Percentiles rank a stretch among this genome's conserved stretches.
Conservation (phyloP, 2,797 vertebrate species). For the Acrossocheilus wenchowensis region DNA sequence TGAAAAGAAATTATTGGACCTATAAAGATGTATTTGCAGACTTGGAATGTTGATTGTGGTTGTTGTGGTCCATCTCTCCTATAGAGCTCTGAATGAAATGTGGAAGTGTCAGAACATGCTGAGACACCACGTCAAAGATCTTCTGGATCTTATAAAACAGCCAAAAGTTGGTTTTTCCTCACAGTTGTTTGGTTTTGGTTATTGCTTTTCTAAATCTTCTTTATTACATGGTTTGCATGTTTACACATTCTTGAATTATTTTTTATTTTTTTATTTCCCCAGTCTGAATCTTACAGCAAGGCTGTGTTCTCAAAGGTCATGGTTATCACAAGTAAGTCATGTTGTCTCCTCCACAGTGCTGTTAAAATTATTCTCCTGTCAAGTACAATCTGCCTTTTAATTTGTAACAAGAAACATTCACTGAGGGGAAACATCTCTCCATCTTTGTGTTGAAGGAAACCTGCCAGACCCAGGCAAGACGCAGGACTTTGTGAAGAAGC, state of each 20-base stretch:
- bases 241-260: conserved; percentile 17
- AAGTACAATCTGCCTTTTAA: neutral
- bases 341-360: neutral
- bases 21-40: conserved; percentile 18
- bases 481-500: conserved; percentile 98
- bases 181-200: neutral
- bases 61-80: conserved; percentile 23
- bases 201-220: neutral
- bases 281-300: conserved; percentile 96
- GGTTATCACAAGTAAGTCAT: conserved; percentile 96
- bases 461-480: conserved; percentile 97
- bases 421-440: neutral
- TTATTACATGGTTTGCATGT: neutral
- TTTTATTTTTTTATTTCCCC: conserved; percentile 61
- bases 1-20: neutral
- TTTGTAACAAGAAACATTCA: neutral
- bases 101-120: conserved; percentile 99
- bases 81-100: conserved; percentile 97
- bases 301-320: conserved; percentile 98
- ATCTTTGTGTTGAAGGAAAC: conserved; percentile 79
- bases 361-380: neutral
- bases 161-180: conserved; percentile 85
- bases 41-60: neutral
- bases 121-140: conserved; percentile 92
- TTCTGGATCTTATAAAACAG: conserved; percentile 94